Evolutionary conservation across 2,888 invertebrate genomes (phyloP), one percentile per base, ranked within the genome.

Genomic region (Amphipyra tragopoginis): DNA sequence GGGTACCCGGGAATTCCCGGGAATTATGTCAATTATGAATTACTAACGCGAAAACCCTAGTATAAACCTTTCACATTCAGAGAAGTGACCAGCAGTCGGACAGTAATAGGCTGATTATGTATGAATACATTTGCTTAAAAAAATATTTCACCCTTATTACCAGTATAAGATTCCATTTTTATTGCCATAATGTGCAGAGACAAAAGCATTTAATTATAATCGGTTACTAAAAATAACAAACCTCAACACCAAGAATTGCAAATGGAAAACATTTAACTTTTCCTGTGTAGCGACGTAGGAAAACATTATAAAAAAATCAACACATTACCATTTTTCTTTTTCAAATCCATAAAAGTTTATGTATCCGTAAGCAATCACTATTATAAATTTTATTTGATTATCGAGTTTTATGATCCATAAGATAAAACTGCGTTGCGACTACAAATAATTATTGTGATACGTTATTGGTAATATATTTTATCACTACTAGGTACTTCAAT

Each of bases 281-380:
- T 45, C 71, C 33, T 51, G 10, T 6, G 29, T 8, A 29, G n/a
- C 26, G 5, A 40, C 29, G 11, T 13, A 15, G 2, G 33, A 53
- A 21, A 48, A 38, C 5, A 47, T 36, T n/a, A 5, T 11, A 11
- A 38, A 52, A 51, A 45, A 15, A 45, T 8, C n/a, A 29, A 33
- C 44, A 47, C 34, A n/a, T 58, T 74, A 72, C 72, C 72, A 72
- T 72, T 59, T 74, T 69, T 59, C 50, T 59, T 60, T 64, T 64
- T 59, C 9, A 64, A 69, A 69, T 74, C 72, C 72, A 72, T 72
- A 60, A 57, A 74, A 70, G 6, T 53, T 60, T 59, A 56, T 33
- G 43, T 57, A 11, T 50, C 39, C 39, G 39, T 40, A 29, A 0
- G 49, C 43, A 68, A 68, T 56, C 57, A 68, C 57, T 51, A 52